Evolutionary conservation across 2,113 vertebrate species (phyloP), one percentile per base, ranked within the genome.

Genomic region (Monarcha castaneiventris): DNA sequence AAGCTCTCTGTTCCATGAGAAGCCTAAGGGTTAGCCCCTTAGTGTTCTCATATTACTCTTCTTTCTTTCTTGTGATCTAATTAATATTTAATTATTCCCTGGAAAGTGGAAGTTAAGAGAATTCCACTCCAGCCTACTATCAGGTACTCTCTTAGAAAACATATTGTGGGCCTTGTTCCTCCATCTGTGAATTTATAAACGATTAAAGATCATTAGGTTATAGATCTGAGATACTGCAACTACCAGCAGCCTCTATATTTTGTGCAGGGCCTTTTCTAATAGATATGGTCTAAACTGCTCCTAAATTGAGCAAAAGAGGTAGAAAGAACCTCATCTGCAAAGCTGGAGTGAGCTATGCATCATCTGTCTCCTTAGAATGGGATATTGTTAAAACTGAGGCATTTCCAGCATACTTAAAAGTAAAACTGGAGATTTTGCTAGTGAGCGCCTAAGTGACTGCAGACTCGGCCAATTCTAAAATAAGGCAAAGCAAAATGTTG

Each of bases 71-170:
- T 39, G 67, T 80, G 23, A 44, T 2, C 32, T 61, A 62, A 84
- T 92, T 51, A 90, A 90, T 92, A 39, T 81, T 92, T 93, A 74
- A 94, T 84, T 89, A 44, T 84, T 96, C 51, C 23, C 27, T 93
- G 59, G 62, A 86, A 89, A 89, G 39, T 51, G 15, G 33, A 77
- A 83, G 17, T 46, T 76, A 58, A 66, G 37, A 74, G 44, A 85
- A 62, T 51, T 80, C 29, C 21, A 21, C 67, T 79, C 26, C 19
- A 51, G 30, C 25, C 46, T 90, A 9, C 72, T 69, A 37, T 66
- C 35, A 83, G 61, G 9, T 68, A 64, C 20, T 73, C 12, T 74
- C 54, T 73, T 54, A 62, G 82, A 86, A 90, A 95, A 43, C 16
- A 23, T 61, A 6, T 4, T 85, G 63, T 68, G n/a, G 26, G 5